These are phyloP conservation scores for Megaceryle torquata DNA, from an alignment of 2,113 vertebrate genomes.

Conservation along the genomic window DNA sequence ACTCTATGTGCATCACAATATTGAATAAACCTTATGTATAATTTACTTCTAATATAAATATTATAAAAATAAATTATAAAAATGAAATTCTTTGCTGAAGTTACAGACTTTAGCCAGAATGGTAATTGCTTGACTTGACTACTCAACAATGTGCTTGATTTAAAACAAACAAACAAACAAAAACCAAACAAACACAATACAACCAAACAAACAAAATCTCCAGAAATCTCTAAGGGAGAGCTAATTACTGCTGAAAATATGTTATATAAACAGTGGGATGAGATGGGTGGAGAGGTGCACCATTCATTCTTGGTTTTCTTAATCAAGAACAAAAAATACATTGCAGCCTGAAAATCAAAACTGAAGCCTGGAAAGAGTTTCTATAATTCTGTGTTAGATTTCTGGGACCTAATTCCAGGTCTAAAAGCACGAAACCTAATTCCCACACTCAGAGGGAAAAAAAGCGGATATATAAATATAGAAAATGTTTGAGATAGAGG, in stretches of 20 bases:
- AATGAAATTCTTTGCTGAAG: slow-evolving; percentile 21
- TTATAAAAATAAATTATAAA: slow-evolving; percentile 46
- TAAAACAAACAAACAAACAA: not conserved
- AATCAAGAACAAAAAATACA: not conserved
- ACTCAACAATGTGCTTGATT: slow-evolving; percentile 41
- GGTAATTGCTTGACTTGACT: slow-evolving; percentile 45
- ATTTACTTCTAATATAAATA: slow-evolving; percentile 15
- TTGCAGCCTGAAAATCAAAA: not conserved
- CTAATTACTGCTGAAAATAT: slow-evolving; percentile 57
- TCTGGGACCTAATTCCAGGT: not conserved
- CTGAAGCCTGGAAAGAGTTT: not conserved
- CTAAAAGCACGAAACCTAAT: not conserved
- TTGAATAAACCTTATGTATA: not conserved
- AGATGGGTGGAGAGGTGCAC: not conserved
- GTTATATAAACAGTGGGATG: slow-evolving; percentile 28
- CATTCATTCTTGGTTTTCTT: not conserved
- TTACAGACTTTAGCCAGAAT: slow-evolving; percentile 30
- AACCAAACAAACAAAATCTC: not conserved
- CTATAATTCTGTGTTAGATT: not conserved
- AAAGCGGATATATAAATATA: not conserved
- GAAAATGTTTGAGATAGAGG: not conserved
- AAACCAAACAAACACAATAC: too few species aligned
- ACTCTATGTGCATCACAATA: not conserved
- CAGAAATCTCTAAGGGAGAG: not conserved
- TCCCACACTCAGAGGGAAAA: not conserved